These are phyloP conservation scores for Dreissena rostriformis DNA, from an alignment of 1,140 invertebrate species.

Conservation along the genomic window DNA sequence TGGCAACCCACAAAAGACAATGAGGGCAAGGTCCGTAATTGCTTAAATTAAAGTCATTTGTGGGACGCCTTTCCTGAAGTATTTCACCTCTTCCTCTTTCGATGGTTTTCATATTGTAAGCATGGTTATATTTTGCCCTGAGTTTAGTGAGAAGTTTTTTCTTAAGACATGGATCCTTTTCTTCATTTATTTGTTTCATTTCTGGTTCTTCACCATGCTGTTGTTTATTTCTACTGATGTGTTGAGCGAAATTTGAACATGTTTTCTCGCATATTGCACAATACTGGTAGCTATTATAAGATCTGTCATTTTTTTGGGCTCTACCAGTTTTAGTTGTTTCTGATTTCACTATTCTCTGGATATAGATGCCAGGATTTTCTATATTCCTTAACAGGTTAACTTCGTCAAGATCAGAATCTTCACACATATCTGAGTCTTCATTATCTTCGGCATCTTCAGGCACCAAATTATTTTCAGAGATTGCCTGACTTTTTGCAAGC, in stretches of 20 bases:
- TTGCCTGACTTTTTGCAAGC: too few species aligned
- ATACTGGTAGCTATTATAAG: conserved; percentile 49
- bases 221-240: conserved; percentile 24
- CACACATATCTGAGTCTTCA: too few species aligned
- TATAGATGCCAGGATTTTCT: conserved; percentile 32
- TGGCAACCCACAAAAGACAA: conserved; percentile 33
- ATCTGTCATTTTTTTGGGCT: conserved; percentile 13
- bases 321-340: background rate
- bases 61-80: conserved; percentile 32
- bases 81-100: conserved; percentile 44
- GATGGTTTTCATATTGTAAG: conserved; percentile 29
- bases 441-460: too few species aligned
- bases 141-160: background rate
- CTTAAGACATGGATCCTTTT: conserved; percentile 2
- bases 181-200: conserved; percentile 20
- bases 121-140: conserved; percentile 39
- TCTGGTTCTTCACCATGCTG: background rate
- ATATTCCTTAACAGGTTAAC: conserved; percentile 16
- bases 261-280: conserved; percentile 35
- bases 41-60: background rate
- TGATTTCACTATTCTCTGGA: conserved; percentile 16
- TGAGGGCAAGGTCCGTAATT: conserved; percentile 44
- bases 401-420: conserved; percentile 12
- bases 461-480: too few species aligned
- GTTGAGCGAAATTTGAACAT: conserved; percentile 40